A percentile compares a stretch with the other conserved stretches of the same genome.
Conservation (phyloP, 2,113 vertebrate genomes). For the Helogale parvula region DNA sequence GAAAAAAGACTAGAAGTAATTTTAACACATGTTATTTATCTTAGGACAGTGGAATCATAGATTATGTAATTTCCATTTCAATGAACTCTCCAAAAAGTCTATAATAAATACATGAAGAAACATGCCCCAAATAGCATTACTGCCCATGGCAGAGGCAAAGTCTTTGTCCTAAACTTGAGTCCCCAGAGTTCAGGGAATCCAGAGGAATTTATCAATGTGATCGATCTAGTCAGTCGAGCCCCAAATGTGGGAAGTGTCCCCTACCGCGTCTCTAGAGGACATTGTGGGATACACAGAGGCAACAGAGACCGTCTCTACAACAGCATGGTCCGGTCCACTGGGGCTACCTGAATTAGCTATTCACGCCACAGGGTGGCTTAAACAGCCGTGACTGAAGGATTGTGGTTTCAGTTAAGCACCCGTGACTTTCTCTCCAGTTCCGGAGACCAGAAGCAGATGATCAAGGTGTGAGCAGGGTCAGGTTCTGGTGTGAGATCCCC, state of each 20-base stretch:
- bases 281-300: no score
- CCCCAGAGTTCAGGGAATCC: neutral
- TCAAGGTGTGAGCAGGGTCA: neutral
- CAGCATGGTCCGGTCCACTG: neutral
- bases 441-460: neutral
- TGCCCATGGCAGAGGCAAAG: neutral
- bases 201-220: neutral
- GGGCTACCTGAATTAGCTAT: no score
- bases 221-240: rapidly evolving
- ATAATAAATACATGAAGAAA: neutral
- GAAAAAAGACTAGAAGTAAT: neutral
- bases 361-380: rapidly evolving
- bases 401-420: neutral
- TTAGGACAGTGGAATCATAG: neutral
- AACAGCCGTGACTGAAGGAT: no score
- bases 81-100: neutral
- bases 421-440: neutral
- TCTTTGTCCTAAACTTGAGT: neutral
- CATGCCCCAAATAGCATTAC: neutral
- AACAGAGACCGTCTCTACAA: no score
- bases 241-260: no score
- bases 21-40: neutral
- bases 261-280: neutral
- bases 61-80: conserved; percentile 2
- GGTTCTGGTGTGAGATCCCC: neutral